Base-by-base conservation (phyloP, 2,113 vertebrate genomes). In the Morone chrysops region DNA sequence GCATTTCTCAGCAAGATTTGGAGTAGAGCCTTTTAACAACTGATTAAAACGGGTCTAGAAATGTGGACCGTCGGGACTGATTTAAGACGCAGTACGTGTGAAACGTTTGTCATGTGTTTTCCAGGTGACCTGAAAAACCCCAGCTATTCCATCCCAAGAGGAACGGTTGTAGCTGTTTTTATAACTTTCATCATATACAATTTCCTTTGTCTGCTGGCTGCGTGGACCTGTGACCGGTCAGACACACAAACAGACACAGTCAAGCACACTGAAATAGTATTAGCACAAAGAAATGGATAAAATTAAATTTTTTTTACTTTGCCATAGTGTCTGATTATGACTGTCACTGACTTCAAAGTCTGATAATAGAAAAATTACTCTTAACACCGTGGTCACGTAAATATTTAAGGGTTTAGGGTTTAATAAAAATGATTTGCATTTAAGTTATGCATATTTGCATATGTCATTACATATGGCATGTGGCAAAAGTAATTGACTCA, bases 151-250 rank as follows among this genome's bases (percentile, higher is more conserved):
- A 97, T 98, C 79, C 96, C 96, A 0, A 94, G 97, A 70, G 97
- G 97, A 86, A 97, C 96, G 3, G 95, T 97, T 75, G 95, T 95
- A 0, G 96, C 96, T 0, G 96, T 97, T 76, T 81, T 97, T 65
- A 96, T 94, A 90, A 97, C 96, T 80, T 97, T 96, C 87, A 92
- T 96, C 17, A 90, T 95, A 17, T 97, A 97, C 92, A 97, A 95
- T 89, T 48, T 97, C 73, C 87, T 97, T 53, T 93, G 94, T 69
- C 48, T 97, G 62, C 90, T 97, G 75, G 85, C 94, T 90, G 96
- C 96, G 56, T 96, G 90, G 81, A 94, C 96, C 75, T 97, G 97
- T 81, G 95, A 96, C 79, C 95, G 96, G 97, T 97, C 38, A 78
- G 83, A 71, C 8, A 75, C 56, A 48, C 53, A 31, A 43, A 22